Base-by-base conservation (phyloP, 2,888 invertebrate genomes). In the Cantharis rustica region DNA sequence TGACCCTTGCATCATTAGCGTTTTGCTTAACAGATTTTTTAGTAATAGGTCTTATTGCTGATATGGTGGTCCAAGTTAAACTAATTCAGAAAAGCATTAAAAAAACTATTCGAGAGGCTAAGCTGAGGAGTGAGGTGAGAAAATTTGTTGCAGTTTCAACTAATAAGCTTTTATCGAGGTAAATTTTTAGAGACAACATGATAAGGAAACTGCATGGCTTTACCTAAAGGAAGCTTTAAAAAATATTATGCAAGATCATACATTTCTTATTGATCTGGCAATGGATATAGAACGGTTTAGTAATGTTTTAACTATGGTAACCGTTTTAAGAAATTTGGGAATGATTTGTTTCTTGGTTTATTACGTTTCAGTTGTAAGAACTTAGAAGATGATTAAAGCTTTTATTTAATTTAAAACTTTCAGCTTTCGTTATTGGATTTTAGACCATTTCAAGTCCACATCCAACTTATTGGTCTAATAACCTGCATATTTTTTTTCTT, bases 341-440 rank as follows among this genome's bases (percentile, higher is more conserved):
- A 73, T 73, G 16, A 73, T 73, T 17, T 68, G 68, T 26, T 73
- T 69, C 16, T 69, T 61, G 3, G 73, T 66, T 7, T 73, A 68
- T 17, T 73, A 73, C 15, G 47, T 23, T n/a, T 68, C 73, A 4
- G 61, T 69, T 17, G 73, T 73, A 68, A 68, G 73, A 1, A 20
- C 7, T 20, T 20, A 7, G 9, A 23, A 1, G 9, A 23, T 1
- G 23, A 23, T 9, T 7, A 9, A 23, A 23, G 23, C 9, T 1
- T 23, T 7, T 23, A 9, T 23, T 5, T 47, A n/a, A 27, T 31
- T 31, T 13, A 3, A 5, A n/a, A 47, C 2, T 74, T 74, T 63
- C 13, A 74, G 76, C 26, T 73, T n/a, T 71, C 76, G 9, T 17
- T 70, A n/a, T 62, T 20, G 10, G 76, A 76, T 68, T n/a, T 23